Base-by-base conservation (phyloP, 2,888 invertebrate genomes). In the Drosophila robusta region DNA sequence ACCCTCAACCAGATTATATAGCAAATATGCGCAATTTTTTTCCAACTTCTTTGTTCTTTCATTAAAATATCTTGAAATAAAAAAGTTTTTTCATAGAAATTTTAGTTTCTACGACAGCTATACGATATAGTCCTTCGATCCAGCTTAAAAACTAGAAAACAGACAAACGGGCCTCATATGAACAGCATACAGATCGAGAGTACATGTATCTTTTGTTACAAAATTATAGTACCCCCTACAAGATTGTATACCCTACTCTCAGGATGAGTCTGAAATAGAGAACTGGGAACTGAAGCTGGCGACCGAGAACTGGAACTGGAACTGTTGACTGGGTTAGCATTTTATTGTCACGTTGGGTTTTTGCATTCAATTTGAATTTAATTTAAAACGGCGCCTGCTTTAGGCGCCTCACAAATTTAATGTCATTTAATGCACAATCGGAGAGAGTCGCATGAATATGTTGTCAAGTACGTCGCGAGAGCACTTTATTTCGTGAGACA, bases 361-460 rank as follows among this genome's bases (percentile, higher is more conserved):
- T 76, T 60, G 57, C 64, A 64, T 74, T 70, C 12, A 46, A 70
- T 78, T 79, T 50, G 56, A 57, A 71, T 67, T 61, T 63, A 50
- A 73, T 62, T 83, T 62, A 49, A 56, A 74, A 70, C 69, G 80
- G 84, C 80, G 82, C 80, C 76, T 78, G 82, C 45, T 67, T 7
- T 50, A 66, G 78, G 65, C 85, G 80, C 78, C 69, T 64, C 29
- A 26, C 51, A 24, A 38, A 62, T 47, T 52, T 29, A 7, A 24
- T 32, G 38, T 44, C 24, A 29, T 1, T 24, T 3, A 7, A 45
- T 36, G 66, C 29, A 9, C 57, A 39, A 7, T 41, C n/a, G 0
- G 8, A 0, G 5, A 7, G 9, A 42, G 54, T 50, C 3, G 2
- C 7, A 12, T 32, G 11, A 5, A n/a, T 7, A 14, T 32, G 4